These are phyloP conservation scores for Drosophila obscura DNA, from an alignment of 1,140 invertebrate genomes.

Conservation along the genomic window DNA sequence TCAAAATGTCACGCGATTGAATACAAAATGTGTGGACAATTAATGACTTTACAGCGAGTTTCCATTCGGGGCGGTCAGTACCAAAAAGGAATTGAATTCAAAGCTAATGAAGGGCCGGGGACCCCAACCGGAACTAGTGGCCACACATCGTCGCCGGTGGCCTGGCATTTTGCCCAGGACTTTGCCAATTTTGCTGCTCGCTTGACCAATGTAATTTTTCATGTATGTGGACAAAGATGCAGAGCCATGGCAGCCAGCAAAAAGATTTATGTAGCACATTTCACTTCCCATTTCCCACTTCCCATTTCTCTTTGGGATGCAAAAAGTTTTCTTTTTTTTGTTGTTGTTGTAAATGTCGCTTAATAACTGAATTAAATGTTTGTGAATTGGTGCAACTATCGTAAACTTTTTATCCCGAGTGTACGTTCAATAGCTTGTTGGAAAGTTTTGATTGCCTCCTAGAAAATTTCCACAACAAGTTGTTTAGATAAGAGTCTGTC, in stretches of 20 bases:
- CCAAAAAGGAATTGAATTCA: constrained; percentile 41
- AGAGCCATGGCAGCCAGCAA: constrained; percentile 16
- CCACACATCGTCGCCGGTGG: constrained; percentile 39
- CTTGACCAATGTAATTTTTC: constrained; percentile 65
- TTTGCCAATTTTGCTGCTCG: constrained; percentile 23
- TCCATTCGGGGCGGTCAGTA: constrained; percentile 36
- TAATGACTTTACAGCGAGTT: constrained; percentile 54
- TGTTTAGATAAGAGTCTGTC: constrained; percentile 22
- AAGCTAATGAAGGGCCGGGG: constrained; percentile 30
- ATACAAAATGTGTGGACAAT: constrained; percentile 52
- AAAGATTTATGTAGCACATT: constrained; percentile 70
- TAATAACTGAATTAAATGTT: constrained; percentile 54
- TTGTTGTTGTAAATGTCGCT: constrained; percentile 42
- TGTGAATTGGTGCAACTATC: constrained; percentile 24
- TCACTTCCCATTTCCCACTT: neutral
- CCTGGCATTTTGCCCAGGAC: constrained; percentile 54
- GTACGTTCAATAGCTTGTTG: constrained; percentile 32
- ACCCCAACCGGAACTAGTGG: constrained; percentile 41
- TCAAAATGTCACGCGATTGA: constrained; percentile 49
- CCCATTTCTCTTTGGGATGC: constrained; percentile 1
- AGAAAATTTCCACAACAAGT: constrained; percentile 23
- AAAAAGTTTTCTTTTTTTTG: constrained; percentile 20
- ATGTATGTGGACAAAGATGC: constrained; percentile 44
- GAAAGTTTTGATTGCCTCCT: constrained; percentile 44
- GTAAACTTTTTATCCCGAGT: constrained; percentile 15